Base-by-base conservation (phyloP, 2,888 invertebrate species). In the Agriopis leucophaearia region DNA sequence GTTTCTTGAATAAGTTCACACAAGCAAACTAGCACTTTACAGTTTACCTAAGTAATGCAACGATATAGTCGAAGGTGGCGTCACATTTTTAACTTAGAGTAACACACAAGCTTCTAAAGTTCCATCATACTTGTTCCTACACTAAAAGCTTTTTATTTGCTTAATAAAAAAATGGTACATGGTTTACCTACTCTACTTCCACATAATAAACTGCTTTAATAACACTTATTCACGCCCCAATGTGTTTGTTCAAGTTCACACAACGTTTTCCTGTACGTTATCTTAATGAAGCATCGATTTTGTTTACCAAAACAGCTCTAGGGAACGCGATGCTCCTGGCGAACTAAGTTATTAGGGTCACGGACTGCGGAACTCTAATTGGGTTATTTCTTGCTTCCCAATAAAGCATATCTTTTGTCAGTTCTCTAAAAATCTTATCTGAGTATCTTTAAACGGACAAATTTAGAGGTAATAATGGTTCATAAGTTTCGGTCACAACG, bases 281-380 rank as follows among this genome's bases (percentile, higher is more conserved):
- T 60, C 60, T 60, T 51, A 40, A 60, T 51, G 38, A 40, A 50
- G 18, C 42, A 60, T 60, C 60, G 51, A 60, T 48, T 57, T 57
- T 51, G 50, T 57, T 51, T 64, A 56, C 56, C 3, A 56, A 44
- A 55, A 51, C 57, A 44, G 12, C 45, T 47, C 38, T 10, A 51
- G 57, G 48, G 56, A 57, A 47, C 38, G 8, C 42, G 10, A 42
- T 36, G 44, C 56, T 42, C 44, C 44, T 45, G 44, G 51, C 50
- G 35, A 44, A 57, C 44, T 44, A 16, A 44, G 64, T 57, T 64
- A 57, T 64, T 57, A 57, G 48, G 55, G 63, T 63, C 63, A 63
- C 47, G 63, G 47, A 10, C 42, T 27, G 27, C 42, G 55, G 18
- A 63, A 50, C 48, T 42, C 48, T 63, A 56, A 56, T 63, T 40